Percentiles rank a stretch among this genome's conserved stretches.
These are phyloP conservation scores for Hypomesus transpacificus DNA, from an alignment of 2,113 vertebrate genomes.

Conservation along the genomic window DNA sequence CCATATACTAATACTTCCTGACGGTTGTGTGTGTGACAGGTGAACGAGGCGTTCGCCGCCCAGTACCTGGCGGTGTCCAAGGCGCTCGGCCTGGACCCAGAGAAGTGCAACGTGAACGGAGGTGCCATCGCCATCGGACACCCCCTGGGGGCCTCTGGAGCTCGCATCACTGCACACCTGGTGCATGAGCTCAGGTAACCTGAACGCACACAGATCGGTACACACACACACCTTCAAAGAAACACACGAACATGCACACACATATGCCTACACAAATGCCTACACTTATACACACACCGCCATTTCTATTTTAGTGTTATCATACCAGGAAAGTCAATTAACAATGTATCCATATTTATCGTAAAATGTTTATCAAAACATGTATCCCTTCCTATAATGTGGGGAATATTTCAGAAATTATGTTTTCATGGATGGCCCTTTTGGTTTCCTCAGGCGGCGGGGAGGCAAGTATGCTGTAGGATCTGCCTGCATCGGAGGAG, in stretches of 20 bases:
- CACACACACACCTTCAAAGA: too few relatives aligned
- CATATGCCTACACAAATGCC: too few relatives aligned
- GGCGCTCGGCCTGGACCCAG: slow-evolving; percentile 80
- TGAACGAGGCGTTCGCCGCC: slow-evolving; percentile 94
- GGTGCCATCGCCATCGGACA: slow-evolving; percentile 95
- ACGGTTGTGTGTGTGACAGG: slow-evolving; percentile 65
- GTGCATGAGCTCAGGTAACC: slow-evolving; percentile 87
- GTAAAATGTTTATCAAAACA: neutral
- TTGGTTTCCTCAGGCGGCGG: slow-evolving; percentile 73
- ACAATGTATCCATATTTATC: neutral
- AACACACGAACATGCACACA: neutral
- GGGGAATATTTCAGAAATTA: slow-evolving; percentile 6
- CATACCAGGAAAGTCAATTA: too few relatives aligned
- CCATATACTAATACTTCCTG: neutral
- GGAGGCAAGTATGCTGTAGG: slow-evolving; percentile 88
- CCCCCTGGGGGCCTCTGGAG: slow-evolving; percentile 86
- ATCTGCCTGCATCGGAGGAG: slow-evolving; percentile 94
- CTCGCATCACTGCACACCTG: slow-evolving; percentile 88
- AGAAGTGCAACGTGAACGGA: slow-evolving; percentile 86
- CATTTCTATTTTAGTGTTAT: too few relatives aligned
- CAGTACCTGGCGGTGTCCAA: slow-evolving; percentile 89
- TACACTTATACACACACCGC: too few relatives aligned
- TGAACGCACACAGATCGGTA: neutral
- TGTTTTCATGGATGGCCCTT: slow-evolving; percentile 3
- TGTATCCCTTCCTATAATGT: neutral